These are phyloP conservation scores for Paralichthys olivaceus DNA, from an alignment of 2,113 vertebrate species.

Conservation along the genomic window DNA sequence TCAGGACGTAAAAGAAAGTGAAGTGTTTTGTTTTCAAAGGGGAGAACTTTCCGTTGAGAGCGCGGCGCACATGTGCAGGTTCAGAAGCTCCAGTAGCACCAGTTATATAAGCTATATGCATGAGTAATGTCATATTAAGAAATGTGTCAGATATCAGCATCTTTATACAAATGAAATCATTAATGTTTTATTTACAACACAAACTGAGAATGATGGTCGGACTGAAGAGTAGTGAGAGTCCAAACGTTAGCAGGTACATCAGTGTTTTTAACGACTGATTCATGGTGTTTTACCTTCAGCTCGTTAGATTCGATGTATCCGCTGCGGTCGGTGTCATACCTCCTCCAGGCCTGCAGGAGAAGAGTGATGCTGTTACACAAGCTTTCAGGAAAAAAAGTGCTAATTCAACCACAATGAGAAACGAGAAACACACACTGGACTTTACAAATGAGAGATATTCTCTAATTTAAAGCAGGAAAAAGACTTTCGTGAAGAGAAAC, in stretches of 20 bases:
- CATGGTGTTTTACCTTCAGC: conserved; percentile 88
- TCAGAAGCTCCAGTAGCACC: too few species aligned
- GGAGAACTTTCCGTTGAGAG: too few species aligned
- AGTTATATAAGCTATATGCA: too few species aligned
- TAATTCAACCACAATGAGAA: not conserved
- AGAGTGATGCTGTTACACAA: not conserved
- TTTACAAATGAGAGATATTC: not conserved
- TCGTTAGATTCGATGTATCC: conserved; percentile 98
- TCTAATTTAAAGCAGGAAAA: not conserved
- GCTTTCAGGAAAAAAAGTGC: conserved; percentile 5
- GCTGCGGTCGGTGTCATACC: conserved; percentile 95
- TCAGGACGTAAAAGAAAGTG: too few species aligned
- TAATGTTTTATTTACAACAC: not conserved
- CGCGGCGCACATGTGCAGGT: too few species aligned
- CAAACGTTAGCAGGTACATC: not conserved
- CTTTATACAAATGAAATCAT: too few species aligned
- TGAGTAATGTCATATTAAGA: too few species aligned
- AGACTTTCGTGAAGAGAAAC: not conserved
- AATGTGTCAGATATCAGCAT: too few species aligned
- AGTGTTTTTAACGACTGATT: not conserved
- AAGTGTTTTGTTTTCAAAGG: too few species aligned
- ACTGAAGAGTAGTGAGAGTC: not conserved
- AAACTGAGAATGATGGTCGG: not conserved
- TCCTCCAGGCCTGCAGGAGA: conserved; percentile 90
- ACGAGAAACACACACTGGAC: not conserved